Conservation (phyloP, 2,113 vertebrate species). For the Zosterops japonicus region DNA sequence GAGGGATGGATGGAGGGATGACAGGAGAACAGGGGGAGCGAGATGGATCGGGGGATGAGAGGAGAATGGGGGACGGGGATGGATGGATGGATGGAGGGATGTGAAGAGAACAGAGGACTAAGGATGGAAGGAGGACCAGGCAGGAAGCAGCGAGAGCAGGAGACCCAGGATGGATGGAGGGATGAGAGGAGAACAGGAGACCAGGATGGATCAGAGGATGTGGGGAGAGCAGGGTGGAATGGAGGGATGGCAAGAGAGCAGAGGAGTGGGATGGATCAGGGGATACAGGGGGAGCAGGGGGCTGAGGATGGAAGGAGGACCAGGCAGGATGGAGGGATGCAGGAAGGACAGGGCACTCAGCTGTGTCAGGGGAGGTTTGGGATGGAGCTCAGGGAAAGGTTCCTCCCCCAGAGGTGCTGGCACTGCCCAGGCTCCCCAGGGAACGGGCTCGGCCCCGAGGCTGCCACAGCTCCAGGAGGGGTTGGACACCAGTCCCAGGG, state of each 20-base stretch:
- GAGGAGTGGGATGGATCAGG: too few relatives aligned
- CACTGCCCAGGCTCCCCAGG: not conserved
- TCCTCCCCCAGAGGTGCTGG: not conserved
- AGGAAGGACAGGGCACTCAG: fast-evolving
- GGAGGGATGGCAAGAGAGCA: too few relatives aligned
- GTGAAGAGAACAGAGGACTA: not conserved
- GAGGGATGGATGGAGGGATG: too few relatives aligned
- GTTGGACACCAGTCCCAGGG: not conserved
- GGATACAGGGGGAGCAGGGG: not conserved
- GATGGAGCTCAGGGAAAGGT: not conserved
- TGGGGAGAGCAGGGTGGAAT: fast-evolving
- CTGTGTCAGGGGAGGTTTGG: not conserved
- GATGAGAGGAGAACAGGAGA: too few relatives aligned
- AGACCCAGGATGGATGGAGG: fast-evolving
- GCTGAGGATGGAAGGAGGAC: too few relatives aligned
- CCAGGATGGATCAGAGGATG: not conserved
- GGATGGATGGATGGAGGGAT: too few relatives aligned
- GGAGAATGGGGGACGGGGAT: not conserved
- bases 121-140: not conserved
- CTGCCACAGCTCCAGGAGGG: not conserved
- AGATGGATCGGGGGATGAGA: not conserved
- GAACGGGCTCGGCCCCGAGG: not conserved
- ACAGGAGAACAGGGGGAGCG: too few relatives aligned
- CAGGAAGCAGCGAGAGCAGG: too few relatives aligned
- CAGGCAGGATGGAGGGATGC: too few relatives aligned